A percentile compares a stretch with the other conserved stretches of the same genome.
Evolutionary conservation across 37 sponge, comb jelly and placozoan genomes (phyloP).

Genomic region (Diacarnus erythraeanus): DNA sequence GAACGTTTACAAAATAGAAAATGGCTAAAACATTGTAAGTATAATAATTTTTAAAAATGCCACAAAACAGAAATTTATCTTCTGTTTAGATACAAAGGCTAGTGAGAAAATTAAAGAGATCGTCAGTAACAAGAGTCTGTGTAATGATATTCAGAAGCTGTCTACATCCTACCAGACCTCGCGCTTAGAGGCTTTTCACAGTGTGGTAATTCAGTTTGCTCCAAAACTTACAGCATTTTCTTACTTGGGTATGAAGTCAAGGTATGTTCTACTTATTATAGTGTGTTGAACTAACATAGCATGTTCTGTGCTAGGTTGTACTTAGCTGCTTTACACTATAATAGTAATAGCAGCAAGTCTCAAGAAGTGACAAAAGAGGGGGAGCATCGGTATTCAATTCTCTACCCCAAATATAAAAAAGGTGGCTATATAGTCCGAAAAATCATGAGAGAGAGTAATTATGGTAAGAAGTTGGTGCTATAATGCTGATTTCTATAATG

Average conservation of each 20-base stretch:
- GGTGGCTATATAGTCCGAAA: constrained; percentile 47
- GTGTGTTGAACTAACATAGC: neutral
- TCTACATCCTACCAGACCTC: constrained; percentile 62
- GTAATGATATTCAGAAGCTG: constrained; percentile 23
- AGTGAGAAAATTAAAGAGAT: constrained; percentile 49
- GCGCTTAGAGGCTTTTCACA: constrained; percentile 64
- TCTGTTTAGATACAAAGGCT: constrained; percentile 46
- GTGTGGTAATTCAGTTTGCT: constrained; percentile 72
- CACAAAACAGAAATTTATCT: neutral
- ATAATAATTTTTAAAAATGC: too few relatives aligned
- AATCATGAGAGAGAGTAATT: constrained; percentile 15
- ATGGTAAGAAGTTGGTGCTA: constrained; percentile 14
- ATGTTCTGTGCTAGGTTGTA: constrained; percentile 13
- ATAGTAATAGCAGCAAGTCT: constrained; percentile 23
- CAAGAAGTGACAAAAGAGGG: constrained; percentile 25
- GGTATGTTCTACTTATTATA: neutral
- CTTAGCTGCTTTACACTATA: constrained; percentile 48
- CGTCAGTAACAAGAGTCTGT: constrained; percentile 5
- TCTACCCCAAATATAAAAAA: constrained; percentile 35
- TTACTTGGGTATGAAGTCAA: constrained; percentile 47
- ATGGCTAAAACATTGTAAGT: constrained; percentile 53
- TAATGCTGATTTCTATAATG: neutral
- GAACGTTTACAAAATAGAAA: constrained; percentile 15
- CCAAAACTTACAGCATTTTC: constrained; percentile 58
- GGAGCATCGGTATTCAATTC: constrained; percentile 25